Base-by-base conservation (phyloP, 1,140 invertebrate genomes). In the Leptoteleia sp. region DNA sequence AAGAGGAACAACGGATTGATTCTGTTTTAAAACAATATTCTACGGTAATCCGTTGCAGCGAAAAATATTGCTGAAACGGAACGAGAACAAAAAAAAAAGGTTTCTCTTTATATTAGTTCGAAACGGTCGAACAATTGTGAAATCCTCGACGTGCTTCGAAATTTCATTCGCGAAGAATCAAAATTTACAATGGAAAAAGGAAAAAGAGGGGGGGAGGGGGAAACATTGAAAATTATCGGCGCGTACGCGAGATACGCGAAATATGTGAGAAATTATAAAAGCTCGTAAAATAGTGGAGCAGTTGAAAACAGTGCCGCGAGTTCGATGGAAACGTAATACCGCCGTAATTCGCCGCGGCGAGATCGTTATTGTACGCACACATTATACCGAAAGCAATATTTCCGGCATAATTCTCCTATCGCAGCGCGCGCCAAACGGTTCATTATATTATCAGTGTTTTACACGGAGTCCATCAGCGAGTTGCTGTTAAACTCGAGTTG, bases 381-480 rank as follows among this genome's bases (percentile, higher is more conserved):
- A 64, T 52, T 57, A 57, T 68, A 47, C 17, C 33, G 19, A 57
- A 64, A 73, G 35, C 68, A 42, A 67, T 75, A 75, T 75, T 61
- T 79, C 42, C 57, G 40, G 22, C 57, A 67, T 59, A 65, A 79
- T 67, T 50, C 52, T 61, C 59, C 12, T 25, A 38, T 48, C 19
- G n/a, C 33, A 12, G 1, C 27, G 16, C 16, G n/a, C n/a, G n/a
- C 16, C 35, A 33, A 43, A 65, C 15, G 45, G 64, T 70, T 79
- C 70, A 73, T 79, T 79, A 79, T 50, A 50, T 45, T 70, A 64
- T 68, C 57, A 50, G 52, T 64, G 59, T 68, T 72, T 79, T 70
- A 55, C 50, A 48, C 19, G 13, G 8, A 64, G 52, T 70, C 22
- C 50, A 55, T 61, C 35, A 62, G n/a, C 31, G 38, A 9, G 9